phyloP scores from a whole-genome alignment of 1,140 invertebrate genomes.

The Anadara kagoshimensis region DNA sequence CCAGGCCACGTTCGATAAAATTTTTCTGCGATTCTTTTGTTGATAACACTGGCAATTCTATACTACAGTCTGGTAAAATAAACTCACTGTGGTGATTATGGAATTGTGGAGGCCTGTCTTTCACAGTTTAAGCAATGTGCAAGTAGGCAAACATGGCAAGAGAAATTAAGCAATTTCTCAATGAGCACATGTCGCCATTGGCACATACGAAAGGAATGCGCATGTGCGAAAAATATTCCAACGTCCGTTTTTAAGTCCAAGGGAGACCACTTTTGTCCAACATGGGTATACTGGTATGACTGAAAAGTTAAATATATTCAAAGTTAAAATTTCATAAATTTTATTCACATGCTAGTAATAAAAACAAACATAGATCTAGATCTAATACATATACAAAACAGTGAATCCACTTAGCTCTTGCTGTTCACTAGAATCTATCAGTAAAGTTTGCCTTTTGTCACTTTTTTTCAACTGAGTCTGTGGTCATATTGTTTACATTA shows the following conservation, averaged over 20 bases:
- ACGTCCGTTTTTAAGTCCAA: not conserved
- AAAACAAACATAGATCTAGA: no score
- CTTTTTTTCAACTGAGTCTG: no score
- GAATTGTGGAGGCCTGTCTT: not conserved
- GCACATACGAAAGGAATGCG: constrained; percentile 49
- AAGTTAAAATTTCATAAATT: no score
- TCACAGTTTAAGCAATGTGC: not conserved
- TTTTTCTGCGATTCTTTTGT: not conserved
- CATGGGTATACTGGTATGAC: no score
- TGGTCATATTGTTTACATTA: no score
- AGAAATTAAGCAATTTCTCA: constrained; percentile 45
- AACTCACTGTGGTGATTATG: not conserved
- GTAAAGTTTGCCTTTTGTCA: no score
- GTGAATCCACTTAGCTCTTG: no score
- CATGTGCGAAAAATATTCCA: constrained; percentile 43
- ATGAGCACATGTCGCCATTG: constrained; percentile 66
- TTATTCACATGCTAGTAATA: no score
- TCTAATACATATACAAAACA: no score
- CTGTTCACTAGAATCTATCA: no score
- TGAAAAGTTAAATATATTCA: no score
- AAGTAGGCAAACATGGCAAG: constrained; percentile 44
- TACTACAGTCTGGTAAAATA: not conserved
- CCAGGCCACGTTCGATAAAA: not conserved
- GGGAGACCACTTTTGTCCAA: no score
- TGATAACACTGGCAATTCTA: not conserved